These are phyloP conservation scores for Enteromius treurensis DNA, from an alignment of 2,797 vertebrate species.

Conservation along the genomic window DNA sequence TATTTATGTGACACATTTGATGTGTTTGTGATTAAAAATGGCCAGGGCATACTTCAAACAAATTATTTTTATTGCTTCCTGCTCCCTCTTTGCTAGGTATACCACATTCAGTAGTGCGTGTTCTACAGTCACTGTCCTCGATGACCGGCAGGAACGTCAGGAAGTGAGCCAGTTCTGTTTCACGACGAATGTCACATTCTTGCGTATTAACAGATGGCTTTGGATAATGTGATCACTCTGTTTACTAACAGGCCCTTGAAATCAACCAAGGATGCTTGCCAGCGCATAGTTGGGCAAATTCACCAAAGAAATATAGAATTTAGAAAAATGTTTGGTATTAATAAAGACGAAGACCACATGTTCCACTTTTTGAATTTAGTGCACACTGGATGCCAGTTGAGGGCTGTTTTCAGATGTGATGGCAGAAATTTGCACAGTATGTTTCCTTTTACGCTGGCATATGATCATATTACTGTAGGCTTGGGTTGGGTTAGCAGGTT, in stretches of 20 bases:
- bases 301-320: constrained; percentile 29
- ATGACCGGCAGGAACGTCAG: constrained; percentile 26
- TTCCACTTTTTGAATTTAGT: background rate
- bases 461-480: background rate
- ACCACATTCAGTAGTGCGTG: constrained; percentile 6
- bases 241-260: constrained; percentile 42
- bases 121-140: constrained; percentile 21
- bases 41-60: constrained; percentile 19
- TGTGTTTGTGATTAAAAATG: constrained; percentile 40
- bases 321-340: constrained; percentile 8
- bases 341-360: constrained; percentile 8
- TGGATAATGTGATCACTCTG: constrained; percentile 44
- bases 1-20: constrained; percentile 43
- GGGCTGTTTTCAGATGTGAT: background rate
- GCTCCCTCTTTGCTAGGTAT: background rate
- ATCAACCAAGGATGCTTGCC: constrained; percentile 16
- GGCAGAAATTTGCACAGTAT: background rate
- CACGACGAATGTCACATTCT: constrained; percentile 37
- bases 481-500: background rate
- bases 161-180: constrained; percentile 24
- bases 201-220: constrained; percentile 45
- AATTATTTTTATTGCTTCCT: constrained; percentile 3
- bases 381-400: background rate
- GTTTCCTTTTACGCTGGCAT: background rate
- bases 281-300: constrained; percentile 7